These are phyloP conservation scores for Leptopilina drosophilae DNA, from an alignment of 2,888 invertebrate genomes.

Conservation along the genomic window DNA sequence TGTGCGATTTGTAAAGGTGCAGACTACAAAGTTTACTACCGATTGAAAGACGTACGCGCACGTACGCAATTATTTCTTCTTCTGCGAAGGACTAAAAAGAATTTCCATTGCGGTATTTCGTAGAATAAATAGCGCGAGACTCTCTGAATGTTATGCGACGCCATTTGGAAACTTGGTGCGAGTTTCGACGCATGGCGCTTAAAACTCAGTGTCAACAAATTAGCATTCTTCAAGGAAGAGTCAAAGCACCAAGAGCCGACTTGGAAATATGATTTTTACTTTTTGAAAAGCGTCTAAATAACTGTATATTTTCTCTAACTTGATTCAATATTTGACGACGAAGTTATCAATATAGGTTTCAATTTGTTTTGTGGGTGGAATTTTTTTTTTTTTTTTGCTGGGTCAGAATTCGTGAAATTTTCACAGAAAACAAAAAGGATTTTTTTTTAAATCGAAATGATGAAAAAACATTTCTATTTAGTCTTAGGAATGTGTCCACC, in stretches of 20 bases:
- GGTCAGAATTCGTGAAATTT: too few species aligned
- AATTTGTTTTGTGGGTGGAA: too few species aligned
- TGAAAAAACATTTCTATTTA: too few species aligned
- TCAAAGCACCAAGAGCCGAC: slow-evolving; percentile 38
- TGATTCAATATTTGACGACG: background rate
- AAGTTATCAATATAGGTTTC: background rate
- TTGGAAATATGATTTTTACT: background rate
- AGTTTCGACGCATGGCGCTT: slow-evolving; percentile 40
- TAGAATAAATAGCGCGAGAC: slow-evolving; percentile 48
- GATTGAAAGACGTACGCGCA: slow-evolving; percentile 21
- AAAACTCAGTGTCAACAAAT: slow-evolving; percentile 44
- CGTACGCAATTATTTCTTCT: slow-evolving; percentile 23
- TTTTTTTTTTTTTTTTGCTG: too few species aligned
- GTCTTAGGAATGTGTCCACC: too few species aligned
- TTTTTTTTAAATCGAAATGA: too few species aligned
- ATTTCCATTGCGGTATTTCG: slow-evolving; percentile 55
- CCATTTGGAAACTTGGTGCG: slow-evolving; percentile 54
- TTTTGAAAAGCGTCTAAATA: slow-evolving; percentile 27
- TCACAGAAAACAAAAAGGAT: too few species aligned
- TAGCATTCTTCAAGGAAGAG: slow-evolving; percentile 42
- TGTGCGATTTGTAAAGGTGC: slow-evolving; percentile 13
- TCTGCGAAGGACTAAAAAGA: slow-evolving; percentile 37
- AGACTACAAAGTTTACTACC: slow-evolving; percentile 21
- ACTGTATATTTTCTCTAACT: slow-evolving; percentile 13
- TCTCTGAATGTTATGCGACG: slow-evolving; percentile 52